Evolutionary conservation across 2,113 vertebrate genomes (phyloP), one percentile per base, ranked within the genome.

Genomic region (Dromaius novaehollandiae): DNA sequence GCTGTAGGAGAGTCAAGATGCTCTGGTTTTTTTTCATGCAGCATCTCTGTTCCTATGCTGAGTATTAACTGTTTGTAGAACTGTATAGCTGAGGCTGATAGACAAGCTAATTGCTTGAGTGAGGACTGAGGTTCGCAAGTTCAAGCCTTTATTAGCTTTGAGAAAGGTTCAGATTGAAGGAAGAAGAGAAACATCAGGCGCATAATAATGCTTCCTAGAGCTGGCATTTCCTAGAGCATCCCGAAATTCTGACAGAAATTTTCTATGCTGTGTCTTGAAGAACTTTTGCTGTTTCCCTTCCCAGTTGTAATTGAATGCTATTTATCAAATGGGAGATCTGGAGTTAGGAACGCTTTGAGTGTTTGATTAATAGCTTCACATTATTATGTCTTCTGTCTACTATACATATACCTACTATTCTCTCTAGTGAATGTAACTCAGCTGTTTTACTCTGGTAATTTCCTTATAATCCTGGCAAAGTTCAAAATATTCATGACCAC

Each of bases 71-170:
- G 11, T 93, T 96, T n/a, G 9, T 60, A 44, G 48, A 82, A 50
- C 50, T 68, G 12, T 34, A 2, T 34, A 74, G 73, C 38, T 7
- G 10, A 70, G 51, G 16, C 50, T 82, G 60, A 70, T 58, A 92
- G 46, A 74, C 58, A 80, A 69, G 20, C 26, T 60, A 82, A 83
- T 91, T 83, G 38, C 51, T 91, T 61, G 21, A 76, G 18, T 28
- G 50, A 79, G 90, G 66, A 78, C 71, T 84, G n/a, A 53, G 42
- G 64, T 78, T 80, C 94, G 42, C n/a, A 94, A 86, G 76, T 90
- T 90, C 4, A 6, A 60, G 38, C 38, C 38, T 38, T 83, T 14
- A 55, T 90, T 94, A 80, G 15, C 66, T 24, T 95, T 84, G 44
- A 90, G 55, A 89, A 90, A 7, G 1, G 17, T 65, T 94, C 38